A percentile compares a stretch with the other conserved stretches of the same genome.
These are phyloP conservation scores for Brachypteracias leptosomus DNA, from an alignment of 2,113 vertebrate species.

Conservation along the genomic window DNA sequence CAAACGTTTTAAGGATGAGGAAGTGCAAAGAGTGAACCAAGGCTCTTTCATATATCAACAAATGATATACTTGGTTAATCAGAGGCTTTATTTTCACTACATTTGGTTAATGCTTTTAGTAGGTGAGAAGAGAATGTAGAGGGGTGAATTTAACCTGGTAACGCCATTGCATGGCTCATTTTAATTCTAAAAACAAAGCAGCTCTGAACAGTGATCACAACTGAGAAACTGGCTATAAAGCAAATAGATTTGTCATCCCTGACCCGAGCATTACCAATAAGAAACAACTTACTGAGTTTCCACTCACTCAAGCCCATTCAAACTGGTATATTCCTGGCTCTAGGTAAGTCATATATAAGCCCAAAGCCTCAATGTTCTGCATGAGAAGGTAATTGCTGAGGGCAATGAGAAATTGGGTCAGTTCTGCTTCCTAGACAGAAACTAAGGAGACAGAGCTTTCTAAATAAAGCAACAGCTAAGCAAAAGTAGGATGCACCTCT, in stretches of 20 bases:
- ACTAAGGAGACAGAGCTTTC: not conserved
- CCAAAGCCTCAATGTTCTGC: not conserved
- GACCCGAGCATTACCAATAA: not conserved
- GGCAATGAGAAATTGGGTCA: not conserved
- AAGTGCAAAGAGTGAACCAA: not conserved
- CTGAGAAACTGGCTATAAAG: not conserved
- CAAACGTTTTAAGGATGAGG: not conserved
- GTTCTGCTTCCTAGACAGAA: not conserved
- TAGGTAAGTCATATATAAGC: not conserved
- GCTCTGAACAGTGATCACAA: not conserved
- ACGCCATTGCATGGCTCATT: not conserved
- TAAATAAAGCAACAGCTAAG: not conserved
- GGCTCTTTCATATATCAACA: not conserved
- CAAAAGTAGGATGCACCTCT: not conserved
- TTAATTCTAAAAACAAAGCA: not conserved
- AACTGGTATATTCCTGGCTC: not conserved
- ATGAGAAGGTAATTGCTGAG: not conserved
- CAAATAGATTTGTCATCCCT: not conserved
- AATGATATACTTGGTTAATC: not conserved
- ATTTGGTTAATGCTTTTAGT: not conserved
- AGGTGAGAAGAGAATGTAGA: not conserved
- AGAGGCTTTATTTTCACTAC: not conserved
- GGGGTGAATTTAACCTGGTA: not conserved
- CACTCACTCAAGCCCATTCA: not conserved
- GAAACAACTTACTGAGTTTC: not conserved